Percentiles rank a stretch among this genome's conserved stretches.
Evolutionary conservation across 2,888 invertebrate genomes (phyloP).

Genomic region (Netelia virgata): DNA sequence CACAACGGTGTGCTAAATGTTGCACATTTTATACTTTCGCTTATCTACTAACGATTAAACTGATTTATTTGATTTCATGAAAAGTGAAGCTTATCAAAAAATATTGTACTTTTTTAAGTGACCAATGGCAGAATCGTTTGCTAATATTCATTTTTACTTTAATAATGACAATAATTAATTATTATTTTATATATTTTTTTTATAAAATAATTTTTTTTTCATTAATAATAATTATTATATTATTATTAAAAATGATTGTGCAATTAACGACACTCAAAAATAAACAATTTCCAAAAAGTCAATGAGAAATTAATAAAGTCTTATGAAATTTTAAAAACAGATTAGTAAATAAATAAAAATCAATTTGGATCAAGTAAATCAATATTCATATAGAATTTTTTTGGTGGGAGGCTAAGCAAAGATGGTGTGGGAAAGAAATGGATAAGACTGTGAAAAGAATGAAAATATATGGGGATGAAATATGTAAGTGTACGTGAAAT

Average conservation of each 20-base stretch:
- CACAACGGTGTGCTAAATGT: background rate
- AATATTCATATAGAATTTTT: background rate
- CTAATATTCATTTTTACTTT: no score
- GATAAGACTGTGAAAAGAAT: conserved; percentile 67
- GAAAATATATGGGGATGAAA: conserved; percentile 14
- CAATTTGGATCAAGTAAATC: background rate
- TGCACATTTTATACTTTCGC: background rate
- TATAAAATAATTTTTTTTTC: background rate
- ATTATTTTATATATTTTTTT: no score
- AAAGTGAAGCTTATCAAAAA: background rate
- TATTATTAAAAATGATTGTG: no score
- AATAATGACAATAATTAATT: no score
- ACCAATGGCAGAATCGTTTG: background rate
- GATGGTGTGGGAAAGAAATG: conserved; percentile 47
- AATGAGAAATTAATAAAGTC: background rate
- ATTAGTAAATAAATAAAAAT: background rate
- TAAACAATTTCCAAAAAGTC: background rate
- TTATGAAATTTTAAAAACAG: background rate
- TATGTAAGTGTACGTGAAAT: conserved; percentile 25
- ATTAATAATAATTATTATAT: background rate
- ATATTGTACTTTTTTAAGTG: background rate
- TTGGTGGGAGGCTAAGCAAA: background rate
- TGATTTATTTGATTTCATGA: background rate
- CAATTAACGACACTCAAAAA: no score
- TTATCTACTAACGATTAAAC: background rate